Base-by-base conservation (phyloP, 2,797 vertebrate species). In the Hafferia zeledoni region DNA sequence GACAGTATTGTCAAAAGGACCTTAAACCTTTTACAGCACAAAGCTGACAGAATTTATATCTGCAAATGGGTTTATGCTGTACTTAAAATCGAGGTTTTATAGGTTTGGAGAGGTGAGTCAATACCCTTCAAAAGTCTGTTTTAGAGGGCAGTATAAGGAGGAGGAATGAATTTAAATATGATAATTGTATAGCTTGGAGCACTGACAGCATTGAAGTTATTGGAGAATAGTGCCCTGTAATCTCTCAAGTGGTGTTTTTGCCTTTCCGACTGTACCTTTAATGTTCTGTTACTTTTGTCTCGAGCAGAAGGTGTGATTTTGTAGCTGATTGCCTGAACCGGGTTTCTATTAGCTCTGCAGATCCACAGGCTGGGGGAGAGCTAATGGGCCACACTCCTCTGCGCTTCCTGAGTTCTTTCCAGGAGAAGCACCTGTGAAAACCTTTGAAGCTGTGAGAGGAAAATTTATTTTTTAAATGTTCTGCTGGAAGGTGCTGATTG, bases 391-490 rank as follows among this genome's bases (percentile, higher is more conserved):
- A 67, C 53, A 2, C n/a, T 93, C 76, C 72, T 69, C 1, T 22
- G 87, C 81, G 90, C 74, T 90, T 67, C 44, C 2, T 5, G 31
- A 84, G 4, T 19, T 24, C 60, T 70, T 93, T 57, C 57, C 70
- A 10, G 43, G 64, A 80, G 85, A 28, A 78, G 17, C 11, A 63
- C 72, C 55, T 70, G 17, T 16, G 52, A 72, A 85, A 95, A 69
- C 56, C 92, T 94, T 91, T 94, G 95, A 93, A 93, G 87, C 63
- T 93, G 47, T 50, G 41, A 76, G 56, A 87, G 90, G 74, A 46
- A 74, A 79, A 86, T 90, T 69, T 76, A 79, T 86, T 72, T 96
- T 86, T 89, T 67, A 92, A 92, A 74, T 39, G 41, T n/a, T 86
- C 53, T 88, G 35, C 80, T 70, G 74, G 52, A 82, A 84, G 63